Conservation (phyloP, 2,888 invertebrate genomes). For the Micropterix aruncella region DNA sequence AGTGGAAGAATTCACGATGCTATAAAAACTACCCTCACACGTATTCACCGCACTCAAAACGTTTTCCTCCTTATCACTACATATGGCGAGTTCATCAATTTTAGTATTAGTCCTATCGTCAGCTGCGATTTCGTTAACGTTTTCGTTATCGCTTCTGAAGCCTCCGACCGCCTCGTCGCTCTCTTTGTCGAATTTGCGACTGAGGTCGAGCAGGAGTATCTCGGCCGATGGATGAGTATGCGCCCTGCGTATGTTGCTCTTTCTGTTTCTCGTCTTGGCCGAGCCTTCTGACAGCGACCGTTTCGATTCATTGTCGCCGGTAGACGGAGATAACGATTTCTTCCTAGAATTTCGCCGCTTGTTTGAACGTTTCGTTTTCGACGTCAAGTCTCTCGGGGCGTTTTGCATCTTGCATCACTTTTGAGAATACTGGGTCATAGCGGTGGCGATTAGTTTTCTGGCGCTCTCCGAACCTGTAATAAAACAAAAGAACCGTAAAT, state of each 20-base stretch:
- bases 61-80: too few relatives aligned
- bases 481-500: too few relatives aligned
- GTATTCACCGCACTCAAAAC: neutral
- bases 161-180: neutral
- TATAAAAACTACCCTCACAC: too few relatives aligned
- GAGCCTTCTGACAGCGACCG: constrained; percentile 34
- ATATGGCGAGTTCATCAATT: neutral
- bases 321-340: constrained; percentile 31
- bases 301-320: constrained; percentile 17
- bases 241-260: constrained; percentile 34
- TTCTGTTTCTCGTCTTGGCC: constrained; percentile 34
- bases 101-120: neutral
- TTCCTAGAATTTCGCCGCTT: constrained; percentile 36
- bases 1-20: neutral
- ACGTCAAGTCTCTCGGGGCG: constrained; percentile 27
- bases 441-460: too few relatives aligned
- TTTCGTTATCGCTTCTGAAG: neutral
- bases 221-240: constrained; percentile 33
- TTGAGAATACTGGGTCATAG: too few relatives aligned
- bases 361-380: constrained; percentile 29
- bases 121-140: neutral
- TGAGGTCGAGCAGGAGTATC: constrained; percentile 2
- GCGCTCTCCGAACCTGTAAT: too few relatives aligned
- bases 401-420: constrained; percentile 32
- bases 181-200: neutral